A percentile compares a stretch with the other conserved stretches of the same genome.
These are phyloP conservation scores for Uromys caudimaculatus DNA, from an alignment of 2,797 vertebrate genomes.

Conservation along the genomic window DNA sequence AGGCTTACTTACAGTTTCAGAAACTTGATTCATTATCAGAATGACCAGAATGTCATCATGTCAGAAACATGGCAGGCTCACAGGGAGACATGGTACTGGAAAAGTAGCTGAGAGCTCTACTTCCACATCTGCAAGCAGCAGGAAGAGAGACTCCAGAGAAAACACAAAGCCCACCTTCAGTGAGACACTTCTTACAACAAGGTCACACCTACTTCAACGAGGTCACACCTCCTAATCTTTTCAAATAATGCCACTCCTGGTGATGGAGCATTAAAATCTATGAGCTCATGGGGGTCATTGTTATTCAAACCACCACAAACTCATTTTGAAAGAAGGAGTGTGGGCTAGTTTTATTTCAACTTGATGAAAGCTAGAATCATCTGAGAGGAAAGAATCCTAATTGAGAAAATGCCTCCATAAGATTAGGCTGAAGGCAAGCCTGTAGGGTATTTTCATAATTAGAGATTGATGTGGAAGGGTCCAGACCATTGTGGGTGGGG, in stretches of 20 bases:
- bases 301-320: background rate
- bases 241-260: background rate
- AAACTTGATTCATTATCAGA: background rate
- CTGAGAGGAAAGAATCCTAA: background rate
- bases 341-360: background rate
- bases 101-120: background rate
- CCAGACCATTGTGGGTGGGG: background rate
- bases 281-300: background rate
- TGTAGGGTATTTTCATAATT: background rate
- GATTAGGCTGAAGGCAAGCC: background rate
- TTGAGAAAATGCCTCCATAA: background rate
- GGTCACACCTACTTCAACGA: background rate
- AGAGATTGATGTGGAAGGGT: background rate
- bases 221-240: background rate
- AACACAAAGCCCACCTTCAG: background rate
- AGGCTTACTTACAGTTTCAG: background rate
- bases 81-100: background rate
- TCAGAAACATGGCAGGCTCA: background rate
- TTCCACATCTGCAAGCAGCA: background rate
- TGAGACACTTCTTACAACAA: background rate
- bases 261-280: background rate
- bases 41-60: background rate
- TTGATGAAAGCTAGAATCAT: background rate
- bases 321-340: background rate
- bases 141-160: background rate